phyloP scores from a whole-genome alignment of 2,113 vertebrate genomes.

The Cavia porcellus region DNA sequence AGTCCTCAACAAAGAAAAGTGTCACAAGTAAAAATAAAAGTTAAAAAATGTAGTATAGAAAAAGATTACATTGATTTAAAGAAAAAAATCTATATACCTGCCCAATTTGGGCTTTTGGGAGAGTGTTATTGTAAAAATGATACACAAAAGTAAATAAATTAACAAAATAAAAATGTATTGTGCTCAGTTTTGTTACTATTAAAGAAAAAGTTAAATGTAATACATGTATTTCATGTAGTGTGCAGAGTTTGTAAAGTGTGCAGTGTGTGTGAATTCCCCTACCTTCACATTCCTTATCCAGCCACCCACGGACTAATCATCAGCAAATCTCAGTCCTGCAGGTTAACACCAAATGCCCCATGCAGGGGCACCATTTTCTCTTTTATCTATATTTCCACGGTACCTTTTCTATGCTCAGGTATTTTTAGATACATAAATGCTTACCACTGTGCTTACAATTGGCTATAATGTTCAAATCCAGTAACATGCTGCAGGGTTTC shows the following conservation, averaged over 20 bases:
- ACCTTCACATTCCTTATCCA: not conserved
- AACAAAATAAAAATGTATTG: not conserved
- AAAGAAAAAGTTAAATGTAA: not conserved
- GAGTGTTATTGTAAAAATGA: not conserved
- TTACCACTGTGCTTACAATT: not conserved
- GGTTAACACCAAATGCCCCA: not conserved
- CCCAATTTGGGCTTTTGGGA: not conserved
- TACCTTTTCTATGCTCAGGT: not conserved
- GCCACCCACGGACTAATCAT: not conserved
- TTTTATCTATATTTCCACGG: not conserved
- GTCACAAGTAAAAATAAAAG: not conserved
- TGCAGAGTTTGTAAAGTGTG: too few species aligned
- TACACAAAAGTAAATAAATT: not conserved
- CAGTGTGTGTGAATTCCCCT: not conserved
- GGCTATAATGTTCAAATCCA: not conserved
- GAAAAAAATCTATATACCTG: not conserved
- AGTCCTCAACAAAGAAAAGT: not conserved
- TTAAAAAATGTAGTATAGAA: not conserved
- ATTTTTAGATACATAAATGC: not conserved
- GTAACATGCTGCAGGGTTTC: not conserved
- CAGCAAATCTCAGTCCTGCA: not conserved
- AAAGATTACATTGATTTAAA: not conserved
- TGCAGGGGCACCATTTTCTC: too few species aligned
- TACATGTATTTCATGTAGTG: too few species aligned
- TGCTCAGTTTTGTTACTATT: not conserved